Evolutionary conservation across 2,888 invertebrate species (phyloP).

Genomic region (Dasypolia templi): DNA sequence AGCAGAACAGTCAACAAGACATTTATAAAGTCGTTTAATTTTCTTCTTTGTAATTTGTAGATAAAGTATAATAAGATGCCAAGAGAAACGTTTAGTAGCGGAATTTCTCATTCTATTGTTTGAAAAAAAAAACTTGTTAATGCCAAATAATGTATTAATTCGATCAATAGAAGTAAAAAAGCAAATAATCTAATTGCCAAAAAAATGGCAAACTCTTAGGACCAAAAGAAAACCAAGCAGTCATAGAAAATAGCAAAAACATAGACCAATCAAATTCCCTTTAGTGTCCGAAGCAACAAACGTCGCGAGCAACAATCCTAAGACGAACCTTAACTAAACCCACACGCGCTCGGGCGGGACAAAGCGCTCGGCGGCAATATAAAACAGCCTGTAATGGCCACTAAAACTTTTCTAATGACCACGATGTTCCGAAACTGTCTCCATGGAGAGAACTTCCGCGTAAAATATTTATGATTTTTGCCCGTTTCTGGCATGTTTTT

Average conservation of each 20-base stretch:
- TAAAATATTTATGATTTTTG: conserved; percentile 84
- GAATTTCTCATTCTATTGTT: neutral
- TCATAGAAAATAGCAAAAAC: conserved; percentile 28
- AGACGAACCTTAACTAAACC: conserved; percentile 70
- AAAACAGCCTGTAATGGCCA: conserved; percentile 84
- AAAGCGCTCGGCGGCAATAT: conserved; percentile 77
- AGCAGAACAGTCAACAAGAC: neutral
- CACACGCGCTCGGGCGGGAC: no score
- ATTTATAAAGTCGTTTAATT: neutral
- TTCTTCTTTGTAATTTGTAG: neutral
- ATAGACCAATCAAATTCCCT: conserved; percentile 47
- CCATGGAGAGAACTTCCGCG: conserved; percentile 78
- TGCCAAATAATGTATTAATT: neutral
- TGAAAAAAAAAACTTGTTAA: no score
- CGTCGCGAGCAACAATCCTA: conserved; percentile 46
- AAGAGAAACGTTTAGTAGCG: no score
- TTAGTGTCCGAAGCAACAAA: conserved; percentile 47
- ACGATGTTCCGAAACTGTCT: conserved; percentile 84
- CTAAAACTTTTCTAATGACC: conserved; percentile 88
- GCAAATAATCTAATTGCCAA: neutral
- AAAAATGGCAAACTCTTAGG: conserved; percentile 7
- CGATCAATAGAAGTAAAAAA: neutral
- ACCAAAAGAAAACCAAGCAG: conserved; percentile 16
- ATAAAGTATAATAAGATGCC: neutral
- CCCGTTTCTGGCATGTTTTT: conserved; percentile 67